phyloP scores from a whole-genome alignment of 92 coral and sea anemone genomes.

The Bergia puertoricense region DNA sequence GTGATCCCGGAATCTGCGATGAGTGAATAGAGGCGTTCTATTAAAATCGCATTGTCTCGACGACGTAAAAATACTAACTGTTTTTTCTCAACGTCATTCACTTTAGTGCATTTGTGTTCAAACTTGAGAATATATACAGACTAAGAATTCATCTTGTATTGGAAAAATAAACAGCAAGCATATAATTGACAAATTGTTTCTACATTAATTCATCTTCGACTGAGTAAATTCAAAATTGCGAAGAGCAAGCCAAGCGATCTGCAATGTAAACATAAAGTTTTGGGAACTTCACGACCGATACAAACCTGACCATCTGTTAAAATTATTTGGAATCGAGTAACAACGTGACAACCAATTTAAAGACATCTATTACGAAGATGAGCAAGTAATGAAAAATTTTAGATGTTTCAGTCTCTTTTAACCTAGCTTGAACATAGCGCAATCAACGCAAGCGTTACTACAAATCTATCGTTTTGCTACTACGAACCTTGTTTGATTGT shows the following conservation, averaged over 20 bases:
- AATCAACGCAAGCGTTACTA: neutral
- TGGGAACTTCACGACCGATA: constrained; percentile 19
- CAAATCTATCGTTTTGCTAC: neutral
- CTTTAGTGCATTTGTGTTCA: neutral
- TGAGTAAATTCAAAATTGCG: constrained; percentile 4
- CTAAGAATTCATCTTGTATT: neutral
- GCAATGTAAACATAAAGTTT: constrained; percentile 33
- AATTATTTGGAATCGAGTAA: neutral
- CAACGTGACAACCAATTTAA: neutral
- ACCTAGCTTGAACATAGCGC: neutral
- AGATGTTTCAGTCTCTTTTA: neutral
- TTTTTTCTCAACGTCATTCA: neutral
- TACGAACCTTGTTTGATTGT: constrained; percentile 89
- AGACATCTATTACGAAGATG: neutral
- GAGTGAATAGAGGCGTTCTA: constrained; percentile 18
- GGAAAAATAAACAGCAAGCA: neutral
- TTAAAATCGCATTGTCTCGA: constrained; percentile 13
- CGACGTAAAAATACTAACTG: neutral
- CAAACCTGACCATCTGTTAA: constrained; percentile 26
- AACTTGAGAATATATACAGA: neutral
- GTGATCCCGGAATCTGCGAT: constrained; percentile 83
- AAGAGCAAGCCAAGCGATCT: constrained; percentile 22
- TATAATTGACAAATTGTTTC: neutral
- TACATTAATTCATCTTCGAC: neutral
- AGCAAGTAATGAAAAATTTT: neutral